Evolutionary conservation across 64 coral and sea anemone genomes (phyloP).

Genomic region (Astreopora myriophthalma): DNA sequence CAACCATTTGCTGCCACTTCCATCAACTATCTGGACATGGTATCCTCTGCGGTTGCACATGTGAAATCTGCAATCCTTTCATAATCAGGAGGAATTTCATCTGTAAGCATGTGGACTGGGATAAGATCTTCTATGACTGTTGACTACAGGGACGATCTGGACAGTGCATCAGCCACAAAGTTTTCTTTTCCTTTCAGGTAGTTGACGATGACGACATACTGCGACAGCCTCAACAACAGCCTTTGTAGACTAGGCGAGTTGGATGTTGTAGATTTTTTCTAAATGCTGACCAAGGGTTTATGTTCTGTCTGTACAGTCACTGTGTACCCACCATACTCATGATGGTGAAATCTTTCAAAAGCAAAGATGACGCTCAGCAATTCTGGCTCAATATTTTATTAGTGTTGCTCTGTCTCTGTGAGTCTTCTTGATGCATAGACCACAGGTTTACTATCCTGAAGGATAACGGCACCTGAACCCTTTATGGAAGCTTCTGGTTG

Average conservation of each 20-base stretch:
- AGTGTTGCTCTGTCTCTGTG: neutral
- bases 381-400: neutral
- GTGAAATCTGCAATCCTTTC: neutral
- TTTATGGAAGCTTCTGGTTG: neutral
- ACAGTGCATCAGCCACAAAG: neutral
- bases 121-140: neutral
- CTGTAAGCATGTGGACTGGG: neutral
- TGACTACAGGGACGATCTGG: neutral
- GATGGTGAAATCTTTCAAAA: neutral
- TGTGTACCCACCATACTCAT: neutral
- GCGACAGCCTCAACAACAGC: neutral
- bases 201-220: neutral
- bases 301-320: too few relatives aligned
- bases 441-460: neutral
- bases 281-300: slow-evolving; percentile 3
- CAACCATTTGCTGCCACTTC: neutral
- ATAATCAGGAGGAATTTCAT: slow-evolving; percentile 7
- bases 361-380: neutral
- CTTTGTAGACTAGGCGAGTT: neutral
- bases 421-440: neutral
- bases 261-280: neutral
- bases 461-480: neutral
- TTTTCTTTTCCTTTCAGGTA: slow-evolving; percentile 29
- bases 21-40: neutral
- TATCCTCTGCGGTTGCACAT: neutral